Evolutionary conservation across 2,797 vertebrate species (phyloP).

Genomic region (Kryptopterus vitreolus): DNA sequence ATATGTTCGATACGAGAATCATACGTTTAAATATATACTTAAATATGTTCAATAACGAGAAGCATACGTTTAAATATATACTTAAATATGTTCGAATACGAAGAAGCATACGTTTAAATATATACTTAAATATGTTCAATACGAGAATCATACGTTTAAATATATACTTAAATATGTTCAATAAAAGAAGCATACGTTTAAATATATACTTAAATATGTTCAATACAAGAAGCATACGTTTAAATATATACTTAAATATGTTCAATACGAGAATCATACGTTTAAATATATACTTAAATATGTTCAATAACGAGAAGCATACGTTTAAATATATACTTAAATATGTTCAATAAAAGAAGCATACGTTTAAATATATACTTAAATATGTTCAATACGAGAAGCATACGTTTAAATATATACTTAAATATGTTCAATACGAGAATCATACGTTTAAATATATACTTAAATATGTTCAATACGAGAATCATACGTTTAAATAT

Average conservation of each 20-base stretch:
- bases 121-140: not conserved
- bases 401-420: too few relatives aligned
- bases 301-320: not conserved
- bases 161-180: not conserved
- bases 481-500: not conserved
- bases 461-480: not conserved
- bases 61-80: too few relatives aligned
- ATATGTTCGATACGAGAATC: too few relatives aligned
- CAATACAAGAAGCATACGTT: not conserved
- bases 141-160: not conserved
- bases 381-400: not conserved
- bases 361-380: too few relatives aligned
- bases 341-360: not conserved
- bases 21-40: too few relatives aligned
- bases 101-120: too few relatives aligned
- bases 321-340: too few relatives aligned
- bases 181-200: not conserved
- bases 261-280: not conserved
- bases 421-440: not conserved
- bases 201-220: not conserved
- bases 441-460: too few relatives aligned
- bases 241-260: not conserved
- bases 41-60: too few relatives aligned
- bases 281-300: too few relatives aligned
- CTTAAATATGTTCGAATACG: too few relatives aligned